Evolutionary conservation across 2,113 vertebrate genomes (phyloP).

Genomic region (Elanus axillaris): DNA sequence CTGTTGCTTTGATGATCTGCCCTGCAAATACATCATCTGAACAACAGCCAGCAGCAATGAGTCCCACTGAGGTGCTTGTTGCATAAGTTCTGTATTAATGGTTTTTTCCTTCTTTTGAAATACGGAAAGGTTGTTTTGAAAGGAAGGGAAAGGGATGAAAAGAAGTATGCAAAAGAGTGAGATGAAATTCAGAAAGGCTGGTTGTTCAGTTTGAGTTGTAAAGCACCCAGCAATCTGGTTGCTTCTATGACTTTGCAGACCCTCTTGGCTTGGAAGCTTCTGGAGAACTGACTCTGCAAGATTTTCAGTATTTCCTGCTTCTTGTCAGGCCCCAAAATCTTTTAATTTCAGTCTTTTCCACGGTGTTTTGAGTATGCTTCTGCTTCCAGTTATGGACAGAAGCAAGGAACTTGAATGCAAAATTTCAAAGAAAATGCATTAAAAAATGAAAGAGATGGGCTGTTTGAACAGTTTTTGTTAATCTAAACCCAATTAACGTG

Average conservation of each 20-base stretch:
- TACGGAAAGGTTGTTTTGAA: neutral
- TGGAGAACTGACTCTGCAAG: neutral
- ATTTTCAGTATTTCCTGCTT: slow-evolving; percentile 7
- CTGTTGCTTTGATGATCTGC: slow-evolving; percentile 41
- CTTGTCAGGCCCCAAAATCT: neutral
- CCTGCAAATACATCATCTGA: slow-evolving; percentile 45
- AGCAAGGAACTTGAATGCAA: neutral
- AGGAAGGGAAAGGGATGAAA: neutral
- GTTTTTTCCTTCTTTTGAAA: neutral
- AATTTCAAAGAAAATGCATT: slow-evolving; percentile 1
- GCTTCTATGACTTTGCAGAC: neutral
- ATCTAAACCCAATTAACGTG: neutral
- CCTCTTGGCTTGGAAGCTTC: neutral
- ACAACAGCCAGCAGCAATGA: slow-evolving; percentile 9
- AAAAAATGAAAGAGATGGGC: neutral
- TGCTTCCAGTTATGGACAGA: neutral
- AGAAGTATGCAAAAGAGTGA: neutral
- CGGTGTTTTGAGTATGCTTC: neutral
- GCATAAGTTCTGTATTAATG: neutral
- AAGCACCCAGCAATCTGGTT: neutral
- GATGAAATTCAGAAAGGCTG: neutral
- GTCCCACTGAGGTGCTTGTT: slow-evolving; percentile 11
- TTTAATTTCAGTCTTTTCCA: slow-evolving; percentile 12
- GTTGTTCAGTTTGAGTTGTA: neutral
- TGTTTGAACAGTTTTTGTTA: neutral